Evolutionary conservation across 2,888 invertebrate species (phyloP).

Genomic region (Catocala nupta): DNA sequence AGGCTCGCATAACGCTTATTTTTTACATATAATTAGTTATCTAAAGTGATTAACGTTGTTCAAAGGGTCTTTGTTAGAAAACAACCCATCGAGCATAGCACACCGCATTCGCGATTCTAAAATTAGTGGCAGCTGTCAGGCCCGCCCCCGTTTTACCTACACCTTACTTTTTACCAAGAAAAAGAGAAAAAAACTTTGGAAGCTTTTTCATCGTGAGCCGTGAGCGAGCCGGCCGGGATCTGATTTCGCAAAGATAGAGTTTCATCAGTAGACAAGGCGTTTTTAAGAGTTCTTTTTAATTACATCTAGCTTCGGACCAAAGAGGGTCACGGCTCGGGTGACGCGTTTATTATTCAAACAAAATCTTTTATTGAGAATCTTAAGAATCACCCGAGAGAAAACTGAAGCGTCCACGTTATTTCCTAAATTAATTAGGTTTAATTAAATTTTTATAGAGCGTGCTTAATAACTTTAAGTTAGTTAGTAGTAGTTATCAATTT

Average conservation of each 20-base stretch:
- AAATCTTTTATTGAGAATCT: conserved; percentile 50
- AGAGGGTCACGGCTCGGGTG: conserved; percentile 69
- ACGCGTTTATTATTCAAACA: conserved; percentile 56
- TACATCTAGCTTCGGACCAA: conserved; percentile 67
- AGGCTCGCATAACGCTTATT: conserved; percentile 22
- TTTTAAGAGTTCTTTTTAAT: conserved; percentile 84
- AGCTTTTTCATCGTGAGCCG: conserved; percentile 64
- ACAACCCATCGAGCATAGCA: conserved; percentile 47
- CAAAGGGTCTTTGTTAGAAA: conserved; percentile 55
- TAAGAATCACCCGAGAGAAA: conserved; percentile 43
- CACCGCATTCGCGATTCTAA: conserved; percentile 68
- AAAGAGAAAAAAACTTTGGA: conserved; percentile 59
- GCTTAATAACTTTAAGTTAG: conserved; percentile 1
- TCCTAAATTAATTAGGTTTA: conserved; percentile 38
- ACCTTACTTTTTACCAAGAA: conserved; percentile 73
- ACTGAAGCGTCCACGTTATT: conserved; percentile 21
- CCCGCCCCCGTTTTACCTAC: conserved; percentile 68
- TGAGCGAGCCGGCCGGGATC: conserved; percentile 69
- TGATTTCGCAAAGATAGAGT: conserved; percentile 83
- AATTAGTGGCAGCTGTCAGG: conserved; percentile 74
- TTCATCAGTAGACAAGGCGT: conserved; percentile 74
- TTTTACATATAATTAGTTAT: conserved; percentile 49
- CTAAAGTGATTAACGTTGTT: conserved; percentile 55
- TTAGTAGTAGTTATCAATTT: not conserved
- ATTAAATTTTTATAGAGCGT: conserved; percentile 31